A percentile compares a stretch with the other conserved stretches of the same genome.
phyloP scores from a whole-genome alignment of 2,113 vertebrate genomes.

The Dicentrarchus labrax region DNA sequence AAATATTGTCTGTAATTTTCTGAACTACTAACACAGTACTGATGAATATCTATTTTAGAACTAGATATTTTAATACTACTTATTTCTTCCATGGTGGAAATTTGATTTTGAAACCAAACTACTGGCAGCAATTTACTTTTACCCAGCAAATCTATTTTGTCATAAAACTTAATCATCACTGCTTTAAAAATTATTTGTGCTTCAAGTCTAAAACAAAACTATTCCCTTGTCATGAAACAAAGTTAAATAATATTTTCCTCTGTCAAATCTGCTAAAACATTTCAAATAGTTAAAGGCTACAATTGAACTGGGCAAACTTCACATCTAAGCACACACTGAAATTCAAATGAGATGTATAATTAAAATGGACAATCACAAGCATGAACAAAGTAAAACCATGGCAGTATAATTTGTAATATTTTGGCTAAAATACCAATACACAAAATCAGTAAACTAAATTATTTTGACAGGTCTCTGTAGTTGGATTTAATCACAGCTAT shows the following conservation, averaged over 20 bases:
- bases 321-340: conserved; percentile 47
- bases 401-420: conserved; percentile 39
- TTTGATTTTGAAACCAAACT: conserved; percentile 21
- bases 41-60: background rate
- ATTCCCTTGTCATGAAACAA: conserved; percentile 53
- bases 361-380: conserved; percentile 62
- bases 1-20: background rate
- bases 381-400: conserved; percentile 45
- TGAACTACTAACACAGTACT: background rate
- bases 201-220: conserved; percentile 40
- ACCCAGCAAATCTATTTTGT: conserved; percentile 23
- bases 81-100: background rate
- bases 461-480: conserved; percentile 61
- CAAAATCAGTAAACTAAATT: conserved; percentile 42
- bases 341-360: conserved; percentile 56
- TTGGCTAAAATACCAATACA: conserved; percentile 47
- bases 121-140: conserved; percentile 14
- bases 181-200: conserved; percentile 9
- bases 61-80: conserved; percentile 3
- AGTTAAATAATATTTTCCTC: conserved; percentile 40
- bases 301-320: conserved; percentile 68
- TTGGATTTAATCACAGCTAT: conserved; percentile 48
- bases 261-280: conserved; percentile 59
- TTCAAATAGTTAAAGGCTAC: conserved; percentile 54
- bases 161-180: conserved; percentile 9